These are phyloP conservation scores for Stenichneumon culpator DNA, from an alignment of 2,888 invertebrate species.

Conservation along the genomic window DNA sequence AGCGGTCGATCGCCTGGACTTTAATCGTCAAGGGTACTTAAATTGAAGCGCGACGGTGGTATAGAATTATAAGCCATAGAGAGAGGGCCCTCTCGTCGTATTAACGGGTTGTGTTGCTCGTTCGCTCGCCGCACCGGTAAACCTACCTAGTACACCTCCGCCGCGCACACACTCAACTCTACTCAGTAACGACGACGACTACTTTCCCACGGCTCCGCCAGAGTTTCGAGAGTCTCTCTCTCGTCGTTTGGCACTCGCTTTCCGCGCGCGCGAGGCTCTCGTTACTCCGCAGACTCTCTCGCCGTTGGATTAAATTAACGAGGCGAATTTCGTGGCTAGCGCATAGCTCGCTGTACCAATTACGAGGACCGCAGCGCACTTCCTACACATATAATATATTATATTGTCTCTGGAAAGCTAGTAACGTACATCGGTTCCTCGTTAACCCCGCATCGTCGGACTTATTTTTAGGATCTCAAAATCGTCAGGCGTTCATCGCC, in stretches of 20 bases:
- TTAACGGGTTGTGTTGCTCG: conserved; percentile 31
- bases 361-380: conserved; percentile 17
- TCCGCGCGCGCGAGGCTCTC: neutral
- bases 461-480: no score
- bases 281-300: neutral
- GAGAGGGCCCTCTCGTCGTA: conserved; percentile 15
- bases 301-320: conserved; percentile 47
- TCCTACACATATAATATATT: conserved; percentile 28
- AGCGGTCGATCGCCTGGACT: conserved; percentile 68
- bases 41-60: conserved; percentile 71
- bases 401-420: conserved; percentile 14
- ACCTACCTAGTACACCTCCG: conserved; percentile 25
- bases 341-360: conserved; percentile 37
- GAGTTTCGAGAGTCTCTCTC: conserved; percentile 33
- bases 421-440: neutral
- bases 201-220: conserved; percentile 56
- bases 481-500: no score
- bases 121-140: conserved; percentile 36
- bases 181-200: conserved; percentile 34
- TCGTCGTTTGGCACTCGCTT: conserved; percentile 55
- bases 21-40: conserved; percentile 78
- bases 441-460: neutral
- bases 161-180: conserved; percentile 14
- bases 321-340: conserved; percentile 53
- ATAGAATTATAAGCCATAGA: conserved; percentile 78